Evolutionary conservation across 2,113 vertebrate genomes (phyloP).

Genomic region (Odontesthes bonariensis): DNA sequence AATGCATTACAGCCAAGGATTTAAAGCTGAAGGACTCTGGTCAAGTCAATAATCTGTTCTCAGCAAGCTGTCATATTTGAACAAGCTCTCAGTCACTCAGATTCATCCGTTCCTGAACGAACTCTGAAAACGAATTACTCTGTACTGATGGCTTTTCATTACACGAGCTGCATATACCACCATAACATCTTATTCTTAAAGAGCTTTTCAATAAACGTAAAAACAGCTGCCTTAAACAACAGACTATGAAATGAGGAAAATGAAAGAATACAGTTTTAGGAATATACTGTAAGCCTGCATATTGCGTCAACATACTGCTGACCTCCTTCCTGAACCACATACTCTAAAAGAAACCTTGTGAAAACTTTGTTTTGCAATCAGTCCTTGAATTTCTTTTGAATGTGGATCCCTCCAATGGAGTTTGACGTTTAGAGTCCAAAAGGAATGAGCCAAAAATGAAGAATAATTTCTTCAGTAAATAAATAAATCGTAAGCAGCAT

Average conservation of each 20-base stretch:
- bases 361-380: background rate
- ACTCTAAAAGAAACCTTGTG: background rate
- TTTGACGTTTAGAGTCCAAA: background rate
- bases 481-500: background rate
- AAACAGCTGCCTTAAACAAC: background rate
- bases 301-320: background rate
- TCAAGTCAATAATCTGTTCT: background rate
- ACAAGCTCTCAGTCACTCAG: constrained; percentile 1
- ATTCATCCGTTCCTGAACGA: background rate
- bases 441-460: background rate
- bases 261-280: background rate
- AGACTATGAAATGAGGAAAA: background rate
- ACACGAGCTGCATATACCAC: background rate
- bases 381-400: background rate
- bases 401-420: background rate
- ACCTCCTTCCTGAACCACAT: background rate
- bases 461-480: background rate
- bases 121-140: background rate
- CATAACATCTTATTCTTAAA: too few relatives aligned
- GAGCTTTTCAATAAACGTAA: background rate
- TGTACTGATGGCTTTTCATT: background rate
- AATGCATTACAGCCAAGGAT: background rate
- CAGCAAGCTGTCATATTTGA: background rate
- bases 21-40: background rate
- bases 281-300: background rate